Conservation (phyloP, 2,888 invertebrate genomes). For the Criorhina ranunculi region DNA sequence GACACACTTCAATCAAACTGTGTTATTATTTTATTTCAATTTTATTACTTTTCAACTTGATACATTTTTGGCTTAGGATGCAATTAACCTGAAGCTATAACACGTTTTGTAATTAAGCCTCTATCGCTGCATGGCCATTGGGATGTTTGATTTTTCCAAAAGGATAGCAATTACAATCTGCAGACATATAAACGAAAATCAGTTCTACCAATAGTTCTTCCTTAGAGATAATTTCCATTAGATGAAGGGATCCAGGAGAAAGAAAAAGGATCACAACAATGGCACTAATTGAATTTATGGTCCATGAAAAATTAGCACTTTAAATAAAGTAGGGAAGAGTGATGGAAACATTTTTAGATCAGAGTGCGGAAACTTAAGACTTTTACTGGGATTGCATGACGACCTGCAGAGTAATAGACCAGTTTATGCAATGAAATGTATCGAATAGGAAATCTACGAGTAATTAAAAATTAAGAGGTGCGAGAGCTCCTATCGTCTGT, state of each 20-base stretch:
- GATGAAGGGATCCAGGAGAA: constrained; percentile 15
- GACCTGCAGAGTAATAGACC: no score
- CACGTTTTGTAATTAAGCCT: no score
- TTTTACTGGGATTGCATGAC: no score
- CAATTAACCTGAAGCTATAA: no score
- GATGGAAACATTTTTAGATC: no score
- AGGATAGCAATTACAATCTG: not conserved
- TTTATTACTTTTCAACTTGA: not conserved
- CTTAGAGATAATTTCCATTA: constrained; percentile 7
- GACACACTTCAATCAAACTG: no score
- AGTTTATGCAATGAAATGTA: no score
- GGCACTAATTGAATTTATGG: constrained; percentile 47
- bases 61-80: not conserved
- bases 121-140: not conserved
- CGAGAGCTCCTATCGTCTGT: no score
- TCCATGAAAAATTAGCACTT: constrained; percentile 40
- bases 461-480: no score
- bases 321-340: not conserved
- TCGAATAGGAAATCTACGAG: no score
- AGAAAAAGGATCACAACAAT: constrained; percentile 8
- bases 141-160: constrained; percentile 7
- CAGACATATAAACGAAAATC: not conserved
- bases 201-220: not conserved
- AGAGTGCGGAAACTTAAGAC: no score
- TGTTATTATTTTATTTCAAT: no score